Percentiles rank a stretch among this genome's conserved stretches.
These are phyloP conservation scores for Sussaba pulchella DNA, from an alignment of 2,888 invertebrate genomes.

Conservation along the genomic window DNA sequence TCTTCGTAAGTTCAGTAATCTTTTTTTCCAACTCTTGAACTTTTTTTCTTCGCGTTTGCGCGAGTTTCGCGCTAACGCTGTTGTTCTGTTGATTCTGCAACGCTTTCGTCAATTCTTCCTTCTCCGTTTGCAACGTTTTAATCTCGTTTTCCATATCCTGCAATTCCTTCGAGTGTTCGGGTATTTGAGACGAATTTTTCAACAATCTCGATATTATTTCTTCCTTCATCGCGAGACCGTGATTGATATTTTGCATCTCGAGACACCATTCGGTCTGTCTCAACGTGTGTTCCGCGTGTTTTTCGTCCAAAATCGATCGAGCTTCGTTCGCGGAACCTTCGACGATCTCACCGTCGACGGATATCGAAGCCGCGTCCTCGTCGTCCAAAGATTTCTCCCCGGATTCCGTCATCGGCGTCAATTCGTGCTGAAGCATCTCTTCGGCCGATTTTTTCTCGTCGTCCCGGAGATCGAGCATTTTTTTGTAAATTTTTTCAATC, in stretches of 20 bases:
- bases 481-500: not conserved
- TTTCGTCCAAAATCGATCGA: not conserved
- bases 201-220: not conserved
- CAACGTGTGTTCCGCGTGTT: constrained; percentile 5
- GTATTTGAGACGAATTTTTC: not conserved
- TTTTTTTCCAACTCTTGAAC: not conserved
- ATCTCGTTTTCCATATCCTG: constrained; percentile 3
- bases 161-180: not conserved
- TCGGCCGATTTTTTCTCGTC: not conserved
- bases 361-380: no score
- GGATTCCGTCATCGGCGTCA: not conserved
- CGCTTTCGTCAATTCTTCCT: not conserved
- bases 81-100: not conserved
- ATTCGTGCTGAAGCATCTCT: not conserved
- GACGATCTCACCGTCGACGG: no score
- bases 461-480: not conserved
- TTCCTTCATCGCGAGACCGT: not conserved
- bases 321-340: no score
- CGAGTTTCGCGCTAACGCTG: not conserved
- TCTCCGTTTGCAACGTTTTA: not conserved
- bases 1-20: not conserved
- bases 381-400: no score
- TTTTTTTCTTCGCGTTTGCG: not conserved
- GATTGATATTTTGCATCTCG: constrained; percentile 6
- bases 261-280: not conserved